Evolutionary conservation across 2,888 invertebrate genomes (phyloP).

Genomic region (Tillus elongatus): DNA sequence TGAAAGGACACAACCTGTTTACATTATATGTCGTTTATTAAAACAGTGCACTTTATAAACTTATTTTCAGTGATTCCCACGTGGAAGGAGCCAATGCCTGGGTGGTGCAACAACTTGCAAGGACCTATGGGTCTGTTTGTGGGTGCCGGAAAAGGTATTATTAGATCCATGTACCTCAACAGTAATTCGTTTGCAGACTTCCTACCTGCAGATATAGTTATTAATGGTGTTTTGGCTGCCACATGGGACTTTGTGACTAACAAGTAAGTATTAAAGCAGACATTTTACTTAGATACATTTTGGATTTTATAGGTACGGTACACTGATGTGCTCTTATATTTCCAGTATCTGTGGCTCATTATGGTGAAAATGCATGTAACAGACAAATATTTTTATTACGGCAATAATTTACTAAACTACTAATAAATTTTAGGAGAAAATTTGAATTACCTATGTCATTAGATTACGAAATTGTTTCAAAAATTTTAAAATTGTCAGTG

Average conservation of each 20-base stretch:
- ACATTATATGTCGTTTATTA: background rate
- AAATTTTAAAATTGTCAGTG: no score
- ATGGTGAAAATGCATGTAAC: no score
- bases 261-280: constrained; percentile 9
- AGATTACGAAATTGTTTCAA: no score
- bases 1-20: no score
- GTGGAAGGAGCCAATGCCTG: constrained; percentile 64
- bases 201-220: constrained; percentile 68
- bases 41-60: constrained; percentile 1
- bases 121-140: constrained; percentile 80
- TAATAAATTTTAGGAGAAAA: no score
- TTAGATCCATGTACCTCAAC: constrained; percentile 74
- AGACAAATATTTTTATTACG: no score
- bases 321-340: background rate
- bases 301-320: no score
- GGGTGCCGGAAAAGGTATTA: constrained; percentile 74
- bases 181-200: constrained; percentile 54
- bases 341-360: no score
- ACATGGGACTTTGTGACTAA: constrained; percentile 49
- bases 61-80: constrained; percentile 69
- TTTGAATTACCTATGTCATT: no score
- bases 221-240: constrained; percentile 67
- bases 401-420: no score
- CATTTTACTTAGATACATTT: no score
- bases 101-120: constrained; percentile 87